Evolutionary conservation across 2,113 vertebrate species (phyloP).

Genomic region (Antennarius striatus): DNA sequence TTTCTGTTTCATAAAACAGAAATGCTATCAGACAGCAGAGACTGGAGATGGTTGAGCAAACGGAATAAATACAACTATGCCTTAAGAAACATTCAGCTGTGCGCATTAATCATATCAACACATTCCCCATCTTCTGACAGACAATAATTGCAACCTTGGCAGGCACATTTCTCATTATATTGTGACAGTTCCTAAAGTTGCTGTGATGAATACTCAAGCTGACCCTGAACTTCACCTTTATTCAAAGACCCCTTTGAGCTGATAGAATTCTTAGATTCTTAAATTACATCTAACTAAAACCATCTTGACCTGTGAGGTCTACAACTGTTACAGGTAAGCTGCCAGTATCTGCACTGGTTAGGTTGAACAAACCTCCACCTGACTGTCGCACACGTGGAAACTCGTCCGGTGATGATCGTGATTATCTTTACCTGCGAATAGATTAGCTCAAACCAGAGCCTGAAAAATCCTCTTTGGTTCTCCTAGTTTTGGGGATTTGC

Average conservation of each 20-base stretch:
- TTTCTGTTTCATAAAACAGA: background rate
- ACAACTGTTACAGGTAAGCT: slow-evolving; percentile 2
- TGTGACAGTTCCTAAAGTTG: too few species aligned
- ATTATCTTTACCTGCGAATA: slow-evolving; percentile 62
- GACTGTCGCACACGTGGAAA: slow-evolving; percentile 8
- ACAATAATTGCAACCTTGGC: slow-evolving; percentile 21
- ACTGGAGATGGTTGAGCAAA: background rate
- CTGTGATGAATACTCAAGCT: too few species aligned
- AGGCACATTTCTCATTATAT: slow-evolving; percentile 8
- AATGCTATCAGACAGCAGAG: background rate
- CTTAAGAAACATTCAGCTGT: slow-evolving; percentile 11
- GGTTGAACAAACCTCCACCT: background rate
- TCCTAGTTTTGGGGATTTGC: slow-evolving; percentile 60
- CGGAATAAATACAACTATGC: background rate
- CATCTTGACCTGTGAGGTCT: background rate
- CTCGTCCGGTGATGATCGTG: slow-evolving; percentile 31
- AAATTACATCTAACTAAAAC: background rate
- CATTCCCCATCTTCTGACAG: slow-evolving; percentile 26
- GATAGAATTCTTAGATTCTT: too few species aligned
- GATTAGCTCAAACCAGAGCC: slow-evolving; percentile 66
- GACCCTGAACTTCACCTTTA: too few species aligned
- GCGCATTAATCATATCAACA: slow-evolving; percentile 14
- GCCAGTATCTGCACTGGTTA: background rate
- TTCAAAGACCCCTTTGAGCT: too few species aligned
- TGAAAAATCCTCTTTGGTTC: slow-evolving; percentile 63